Percentiles rank a stretch among this genome's conserved stretches.
These are phyloP conservation scores for Hemicordylus capensis DNA, from an alignment of 2,113 vertebrate genomes.

Conservation along the genomic window DNA sequence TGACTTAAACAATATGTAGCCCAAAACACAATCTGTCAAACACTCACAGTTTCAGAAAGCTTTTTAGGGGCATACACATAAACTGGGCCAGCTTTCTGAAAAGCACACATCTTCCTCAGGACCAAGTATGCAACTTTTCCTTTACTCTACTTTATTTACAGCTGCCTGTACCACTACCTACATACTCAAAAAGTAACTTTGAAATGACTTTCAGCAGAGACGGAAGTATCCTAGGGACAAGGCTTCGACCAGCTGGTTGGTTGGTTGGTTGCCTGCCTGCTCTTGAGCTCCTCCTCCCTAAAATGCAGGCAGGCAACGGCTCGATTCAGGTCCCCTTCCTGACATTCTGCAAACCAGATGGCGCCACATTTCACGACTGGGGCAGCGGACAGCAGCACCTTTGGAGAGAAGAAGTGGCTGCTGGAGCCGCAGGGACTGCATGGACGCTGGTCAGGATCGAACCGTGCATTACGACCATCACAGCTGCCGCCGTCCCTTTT, in stretches of 20 bases:
- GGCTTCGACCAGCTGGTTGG: not conserved
- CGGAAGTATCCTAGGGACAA: not conserved
- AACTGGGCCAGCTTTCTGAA: not conserved
- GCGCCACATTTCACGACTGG: not conserved
- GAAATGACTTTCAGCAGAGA: not conserved
- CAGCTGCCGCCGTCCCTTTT: too few relatives aligned
- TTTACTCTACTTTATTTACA: too few relatives aligned
- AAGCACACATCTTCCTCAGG: not conserved
- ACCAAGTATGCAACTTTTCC: too few relatives aligned
- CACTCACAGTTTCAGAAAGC: too few relatives aligned
- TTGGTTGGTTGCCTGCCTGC: not conserved
- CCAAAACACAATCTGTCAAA: not conserved
- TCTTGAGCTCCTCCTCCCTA: not conserved
- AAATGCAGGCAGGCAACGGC: too few relatives aligned
- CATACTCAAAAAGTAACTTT: too few relatives aligned
- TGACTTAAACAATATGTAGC: too few relatives aligned
- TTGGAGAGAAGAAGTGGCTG: not conserved
- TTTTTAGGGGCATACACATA: not conserved
- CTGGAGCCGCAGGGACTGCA: not conserved
- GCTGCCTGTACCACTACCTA: not conserved
- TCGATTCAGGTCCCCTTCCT: not conserved
- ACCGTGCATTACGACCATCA: too few relatives aligned
- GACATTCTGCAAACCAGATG: not conserved
- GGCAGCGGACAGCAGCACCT: not conserved
- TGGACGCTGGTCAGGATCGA: too few relatives aligned